phyloP scores from a whole-genome alignment of 2,888 invertebrate species.

The Andrena haemorrhoa region DNA sequence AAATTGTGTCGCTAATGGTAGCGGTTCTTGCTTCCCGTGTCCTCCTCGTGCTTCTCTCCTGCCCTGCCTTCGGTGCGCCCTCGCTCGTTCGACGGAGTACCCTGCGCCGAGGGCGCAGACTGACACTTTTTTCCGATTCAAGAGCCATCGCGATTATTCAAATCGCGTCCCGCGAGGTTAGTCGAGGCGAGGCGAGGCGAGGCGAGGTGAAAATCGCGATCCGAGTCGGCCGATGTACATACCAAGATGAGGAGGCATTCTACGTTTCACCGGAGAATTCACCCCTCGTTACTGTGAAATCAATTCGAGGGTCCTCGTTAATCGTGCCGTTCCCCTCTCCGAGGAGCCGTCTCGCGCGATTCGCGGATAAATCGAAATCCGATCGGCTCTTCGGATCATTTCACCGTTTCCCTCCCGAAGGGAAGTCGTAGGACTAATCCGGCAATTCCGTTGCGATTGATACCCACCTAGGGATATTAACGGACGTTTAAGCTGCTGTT shows the following conservation, averaged over 20 bases:
- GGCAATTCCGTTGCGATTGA: not conserved
- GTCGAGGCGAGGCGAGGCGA: slow-evolving; percentile 2
- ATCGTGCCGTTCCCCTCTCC: slow-evolving; percentile 44
- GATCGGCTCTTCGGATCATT: slow-evolving; percentile 20
- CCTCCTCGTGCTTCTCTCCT: slow-evolving; percentile 9
- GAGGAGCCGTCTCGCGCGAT: slow-evolving; percentile 12
- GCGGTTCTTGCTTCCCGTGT: slow-evolving; percentile 11
- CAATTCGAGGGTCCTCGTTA: slow-evolving; percentile 62
- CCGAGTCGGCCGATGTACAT: not conserved
- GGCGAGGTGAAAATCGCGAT: not conserved
- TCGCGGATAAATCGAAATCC: slow-evolving; percentile 25
- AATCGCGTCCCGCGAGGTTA: slow-evolving; percentile 66
- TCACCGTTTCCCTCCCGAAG: slow-evolving; percentile 8
- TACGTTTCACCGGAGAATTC: slow-evolving; percentile 35
- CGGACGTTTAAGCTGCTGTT: slow-evolving; percentile 1
- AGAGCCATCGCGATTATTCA: slow-evolving; percentile 80
- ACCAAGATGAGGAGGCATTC: slow-evolving; percentile 1
- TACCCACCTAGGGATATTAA: not conserved
- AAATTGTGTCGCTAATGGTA: slow-evolving; percentile 46
- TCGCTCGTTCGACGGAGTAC: slow-evolving; percentile 17
- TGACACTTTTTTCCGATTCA: slow-evolving; percentile 77
- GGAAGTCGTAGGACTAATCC: slow-evolving; percentile 6
- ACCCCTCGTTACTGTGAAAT: slow-evolving; percentile 62
- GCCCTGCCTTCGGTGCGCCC: not conserved
- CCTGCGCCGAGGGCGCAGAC: slow-evolving; percentile 45